These are phyloP conservation scores for Neosilurus hyrtlii DNA, from an alignment of 2,797 vertebrate genomes.

Conservation along the genomic window DNA sequence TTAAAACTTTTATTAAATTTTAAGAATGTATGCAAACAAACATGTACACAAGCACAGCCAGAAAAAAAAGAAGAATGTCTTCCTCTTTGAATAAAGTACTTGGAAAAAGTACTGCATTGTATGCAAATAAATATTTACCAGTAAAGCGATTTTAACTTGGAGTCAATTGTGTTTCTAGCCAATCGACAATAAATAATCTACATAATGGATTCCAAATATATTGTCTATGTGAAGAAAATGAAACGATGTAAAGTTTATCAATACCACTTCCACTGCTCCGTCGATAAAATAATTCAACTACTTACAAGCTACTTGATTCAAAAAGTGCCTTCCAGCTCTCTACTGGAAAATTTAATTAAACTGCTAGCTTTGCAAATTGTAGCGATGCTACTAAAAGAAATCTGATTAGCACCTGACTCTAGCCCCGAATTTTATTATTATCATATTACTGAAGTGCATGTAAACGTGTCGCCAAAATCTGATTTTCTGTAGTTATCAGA, in stretches of 20 bases:
- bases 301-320: slow-evolving; percentile 21
- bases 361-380: slow-evolving; percentile 28
- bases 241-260: slow-evolving; percentile 27
- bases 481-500: slow-evolving; percentile 28
- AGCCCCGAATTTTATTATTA: slow-evolving; percentile 35
- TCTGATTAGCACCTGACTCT: slow-evolving; percentile 31
- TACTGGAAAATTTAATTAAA: slow-evolving; percentile 22
- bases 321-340: slow-evolving; percentile 27
- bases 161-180: slow-evolving; percentile 17
- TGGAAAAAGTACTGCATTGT: slow-evolving; percentile 6
- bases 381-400: slow-evolving; percentile 28
- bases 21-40: neutral
- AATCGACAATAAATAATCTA: slow-evolving; percentile 25
- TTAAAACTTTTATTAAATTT: slow-evolving; percentile 10
- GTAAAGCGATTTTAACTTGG: slow-evolving; percentile 2
- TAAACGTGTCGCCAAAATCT: slow-evolving; percentile 19
- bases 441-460: slow-evolving; percentile 27
- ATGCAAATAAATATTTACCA: slow-evolving; percentile 16
- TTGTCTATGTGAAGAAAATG: slow-evolving; percentile 16
- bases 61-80: neutral
- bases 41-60: slow-evolving; percentile 6
- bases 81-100: neutral
- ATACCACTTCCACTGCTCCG: slow-evolving; percentile 17
- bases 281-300: slow-evolving; percentile 24
- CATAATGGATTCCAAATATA: slow-evolving; percentile 18